Evolutionary conservation across 2,797 vertebrate species (phyloP), one percentile per base, ranked within the genome.

Genomic region (Cuculus canorus): DNA sequence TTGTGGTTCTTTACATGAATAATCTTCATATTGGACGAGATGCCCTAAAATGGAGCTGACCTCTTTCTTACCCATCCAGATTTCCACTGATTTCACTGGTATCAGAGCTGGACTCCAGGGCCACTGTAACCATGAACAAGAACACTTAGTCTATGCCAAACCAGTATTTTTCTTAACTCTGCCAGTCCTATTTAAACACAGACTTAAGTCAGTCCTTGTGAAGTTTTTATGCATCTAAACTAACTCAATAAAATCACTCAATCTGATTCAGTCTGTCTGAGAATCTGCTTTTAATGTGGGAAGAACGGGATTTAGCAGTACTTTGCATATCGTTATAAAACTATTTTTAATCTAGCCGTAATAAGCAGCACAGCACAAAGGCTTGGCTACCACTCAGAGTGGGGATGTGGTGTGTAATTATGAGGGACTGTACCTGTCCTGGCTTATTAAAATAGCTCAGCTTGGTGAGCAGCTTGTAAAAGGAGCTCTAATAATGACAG

Each of bases 271-370:
- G 33, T 79, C 39, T 93, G 65, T 78, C 53, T 75, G 56, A 86
- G 33, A 80, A 84, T 90, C 85, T 95, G 92, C 52, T 86, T 96
- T 88, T 92, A 92, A 92, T 92, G 80, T 70, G 80, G 63, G 53
- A 68, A 90, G 48, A 90, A 79, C 0, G 5, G 50, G 60, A 82
- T 93, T 88, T 82, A 92, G 68, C 75, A 88, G 65, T 1, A 4
- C 30, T 95, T 92, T 73, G 54, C 45, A 24, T 95, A 64, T 50
- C 37, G 18, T 84, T 86, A 57, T 92, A 88, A 95, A 94, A 70
- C 64, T 91, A 72, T 82, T 93, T 90, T 95, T 91, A 91, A 92
- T 93, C 73, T 90, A 0, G 0, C 53, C 61, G 35, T 60, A 93
- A 96, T 88, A 93, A 94, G 52, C 35, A 71, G 30, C 60, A 77